Conservation (phyloP, 2,113 vertebrate species). For the Ariopsis seemanni region DNA sequence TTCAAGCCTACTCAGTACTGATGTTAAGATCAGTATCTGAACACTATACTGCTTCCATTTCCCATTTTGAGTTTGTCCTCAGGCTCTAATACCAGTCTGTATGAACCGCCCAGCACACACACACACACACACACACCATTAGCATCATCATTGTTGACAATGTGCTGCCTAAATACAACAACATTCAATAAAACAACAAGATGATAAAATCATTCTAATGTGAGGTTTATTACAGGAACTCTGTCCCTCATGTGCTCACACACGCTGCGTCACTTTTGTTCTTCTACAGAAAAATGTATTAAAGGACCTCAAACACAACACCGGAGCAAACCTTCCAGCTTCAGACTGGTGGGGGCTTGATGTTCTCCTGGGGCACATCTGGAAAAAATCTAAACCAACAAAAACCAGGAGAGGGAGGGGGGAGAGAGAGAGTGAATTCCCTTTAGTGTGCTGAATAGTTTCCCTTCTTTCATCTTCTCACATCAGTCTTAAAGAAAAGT, state of each 20-base stretch:
- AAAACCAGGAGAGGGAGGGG: background rate
- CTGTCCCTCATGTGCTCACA: background rate
- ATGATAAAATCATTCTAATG: background rate
- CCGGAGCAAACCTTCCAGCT: constrained; percentile 36
- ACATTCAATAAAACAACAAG: background rate
- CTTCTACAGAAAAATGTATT: background rate
- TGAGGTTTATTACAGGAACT: background rate
- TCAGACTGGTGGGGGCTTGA: constrained; percentile 13
- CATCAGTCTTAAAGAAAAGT: constrained; percentile 5
- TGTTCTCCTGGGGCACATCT: constrained; percentile 61
- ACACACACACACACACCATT: constrained; percentile 15
- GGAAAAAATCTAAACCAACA: constrained; percentile 69
- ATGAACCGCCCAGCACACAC: constrained; percentile 2
- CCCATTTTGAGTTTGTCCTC: constrained; percentile 7
- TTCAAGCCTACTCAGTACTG: background rate
- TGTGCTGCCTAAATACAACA: background rate
- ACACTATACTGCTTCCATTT: constrained; percentile 36
- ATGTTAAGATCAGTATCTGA: constrained; percentile 51
- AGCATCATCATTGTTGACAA: background rate
- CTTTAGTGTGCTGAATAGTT: background rate
- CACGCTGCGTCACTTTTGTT: background rate
- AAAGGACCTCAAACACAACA: constrained; percentile 38
- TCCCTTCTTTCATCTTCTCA: constrained; percentile 27
- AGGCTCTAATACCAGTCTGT: background rate
- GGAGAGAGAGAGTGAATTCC: background rate